phyloP scores from a whole-genome alignment of 2,797 vertebrate genomes.

The Manis javanica region DNA sequence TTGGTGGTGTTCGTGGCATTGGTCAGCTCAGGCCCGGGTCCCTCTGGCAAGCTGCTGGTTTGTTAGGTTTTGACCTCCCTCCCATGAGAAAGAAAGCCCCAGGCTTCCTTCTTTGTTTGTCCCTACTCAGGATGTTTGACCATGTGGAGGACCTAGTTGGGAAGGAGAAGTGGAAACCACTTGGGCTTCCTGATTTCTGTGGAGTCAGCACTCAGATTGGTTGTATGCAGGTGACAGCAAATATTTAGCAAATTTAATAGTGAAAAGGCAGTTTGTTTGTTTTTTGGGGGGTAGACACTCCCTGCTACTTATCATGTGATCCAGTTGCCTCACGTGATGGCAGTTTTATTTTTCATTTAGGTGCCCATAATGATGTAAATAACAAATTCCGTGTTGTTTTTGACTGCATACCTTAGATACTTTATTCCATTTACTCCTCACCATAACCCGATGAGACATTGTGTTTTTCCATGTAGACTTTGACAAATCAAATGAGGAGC shows the following conservation, averaged over 20 bases:
- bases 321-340: fast-evolving
- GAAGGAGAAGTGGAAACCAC: neutral
- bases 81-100: neutral
- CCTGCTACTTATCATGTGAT: neutral
- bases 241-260: neutral
- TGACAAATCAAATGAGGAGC: neutral
- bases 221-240: neutral
- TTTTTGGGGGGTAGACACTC: neutral
- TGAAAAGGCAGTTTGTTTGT: neutral
- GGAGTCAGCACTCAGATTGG: neutral
- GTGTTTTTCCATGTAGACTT: neutral
- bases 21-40: neutral
- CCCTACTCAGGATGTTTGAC: neutral
- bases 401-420: neutral
- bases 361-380: neutral
- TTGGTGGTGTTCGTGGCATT: neutral
- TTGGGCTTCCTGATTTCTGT: neutral
- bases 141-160: fast-evolving
- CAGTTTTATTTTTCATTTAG: neutral
- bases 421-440: neutral
- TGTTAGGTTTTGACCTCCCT: neutral
- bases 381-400: neutral
- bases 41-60: neutral
- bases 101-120: neutral
- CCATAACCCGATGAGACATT: neutral